phyloP scores from a whole-genome alignment of 1,140 invertebrate species.

The Solen grandis region DNA sequence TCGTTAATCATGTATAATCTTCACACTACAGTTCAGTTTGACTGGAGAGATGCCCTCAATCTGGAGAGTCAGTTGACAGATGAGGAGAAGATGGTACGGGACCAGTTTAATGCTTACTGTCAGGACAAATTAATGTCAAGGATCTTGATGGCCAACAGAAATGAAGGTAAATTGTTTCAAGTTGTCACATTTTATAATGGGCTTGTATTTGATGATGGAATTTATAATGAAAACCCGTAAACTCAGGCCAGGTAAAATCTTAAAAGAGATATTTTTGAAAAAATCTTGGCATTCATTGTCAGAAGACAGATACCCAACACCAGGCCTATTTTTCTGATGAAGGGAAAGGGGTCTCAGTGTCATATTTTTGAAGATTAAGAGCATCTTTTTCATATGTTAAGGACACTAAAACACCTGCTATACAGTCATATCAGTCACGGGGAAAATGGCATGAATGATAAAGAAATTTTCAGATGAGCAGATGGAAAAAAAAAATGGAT shows the following conservation, averaged over 20 bases:
- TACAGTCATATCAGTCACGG: no score
- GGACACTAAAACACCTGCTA: no score
- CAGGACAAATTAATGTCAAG: constrained; percentile 94
- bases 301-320: no score
- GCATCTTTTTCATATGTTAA: no score
- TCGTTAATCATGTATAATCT: no score
- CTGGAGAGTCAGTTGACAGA: constrained; percentile 92
- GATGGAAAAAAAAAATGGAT: no score
- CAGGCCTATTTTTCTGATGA: no score
- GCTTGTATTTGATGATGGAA: neutral
- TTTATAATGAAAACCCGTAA: neutral
- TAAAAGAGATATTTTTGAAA: neutral
- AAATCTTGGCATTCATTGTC: neutral
- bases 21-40: constrained; percentile 84
- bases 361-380: no score
- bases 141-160: constrained; percentile 92
- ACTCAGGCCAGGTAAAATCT: neutral
- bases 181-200: neutral
- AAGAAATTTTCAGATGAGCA: no score
- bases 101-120: constrained; percentile 94
- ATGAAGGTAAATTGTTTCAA: constrained; percentile 86
- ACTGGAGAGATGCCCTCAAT: constrained; percentile 96
- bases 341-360: no score
- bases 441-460: no score
- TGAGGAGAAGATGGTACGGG: constrained; percentile 94